Evolutionary conservation across 2,888 invertebrate genomes (phyloP).

Genomic region (Sabellastarte sp.): DNA sequence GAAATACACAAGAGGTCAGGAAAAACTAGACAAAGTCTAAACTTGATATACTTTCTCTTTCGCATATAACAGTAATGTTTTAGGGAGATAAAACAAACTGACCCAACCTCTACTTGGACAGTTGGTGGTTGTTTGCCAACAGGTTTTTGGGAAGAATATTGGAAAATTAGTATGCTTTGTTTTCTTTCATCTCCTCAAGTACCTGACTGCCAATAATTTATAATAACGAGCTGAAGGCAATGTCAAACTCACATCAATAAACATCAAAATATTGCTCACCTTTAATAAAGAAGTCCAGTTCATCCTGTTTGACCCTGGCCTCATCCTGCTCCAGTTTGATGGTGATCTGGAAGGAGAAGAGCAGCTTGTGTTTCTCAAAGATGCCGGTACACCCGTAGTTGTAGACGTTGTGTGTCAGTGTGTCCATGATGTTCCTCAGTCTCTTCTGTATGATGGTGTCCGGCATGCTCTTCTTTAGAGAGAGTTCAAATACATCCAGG

Average conservation of each 20-base stretch:
- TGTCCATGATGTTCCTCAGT: slow-evolving; percentile 78
- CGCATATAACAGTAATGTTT: too few species aligned
- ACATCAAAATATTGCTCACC: too few species aligned
- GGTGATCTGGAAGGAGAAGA: slow-evolving; percentile 89
- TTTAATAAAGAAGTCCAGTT: slow-evolving; percentile 92
- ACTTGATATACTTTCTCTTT: too few species aligned
- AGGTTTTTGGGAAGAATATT: too few species aligned
- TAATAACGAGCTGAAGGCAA: too few species aligned
- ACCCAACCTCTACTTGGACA: too few species aligned
- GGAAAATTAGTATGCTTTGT: too few species aligned
- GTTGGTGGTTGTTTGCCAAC: too few species aligned
- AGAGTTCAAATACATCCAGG: slow-evolving; percentile 78
- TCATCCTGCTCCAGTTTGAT: slow-evolving; percentile 77
- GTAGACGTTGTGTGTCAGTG: slow-evolving; percentile 83
- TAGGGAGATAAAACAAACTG: too few species aligned
- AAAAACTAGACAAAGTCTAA: too few species aligned
- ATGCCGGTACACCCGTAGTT: slow-evolving; percentile 90
- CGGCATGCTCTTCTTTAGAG: slow-evolving; percentile 78
- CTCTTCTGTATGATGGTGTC: slow-evolving; percentile 75
- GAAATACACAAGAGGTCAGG: slow-evolving; percentile 44
- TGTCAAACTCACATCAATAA: background rate
- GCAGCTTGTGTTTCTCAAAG: slow-evolving; percentile 85
- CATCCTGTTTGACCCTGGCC: slow-evolving; percentile 67
- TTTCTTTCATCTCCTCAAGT: too few species aligned
- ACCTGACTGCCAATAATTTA: too few species aligned